Base-by-base conservation (phyloP, 2,888 invertebrate genomes). In the Rhagonycha lutea region DNA sequence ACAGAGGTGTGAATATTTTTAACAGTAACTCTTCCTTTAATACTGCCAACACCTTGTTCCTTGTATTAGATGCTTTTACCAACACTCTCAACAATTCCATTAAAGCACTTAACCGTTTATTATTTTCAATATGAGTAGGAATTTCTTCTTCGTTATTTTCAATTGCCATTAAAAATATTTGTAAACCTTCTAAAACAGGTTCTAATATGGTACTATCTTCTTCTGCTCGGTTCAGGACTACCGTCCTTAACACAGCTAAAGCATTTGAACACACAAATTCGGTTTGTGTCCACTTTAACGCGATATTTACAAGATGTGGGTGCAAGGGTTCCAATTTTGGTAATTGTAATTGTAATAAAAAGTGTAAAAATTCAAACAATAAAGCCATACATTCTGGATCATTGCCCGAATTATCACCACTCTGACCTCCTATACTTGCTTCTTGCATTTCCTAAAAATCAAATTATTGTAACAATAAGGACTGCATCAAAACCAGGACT, bases 281-380 rank as follows among this genome's bases (percentile, higher is more conserved):
- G 4, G 87, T 86, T 67, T 89, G 86, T 9, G 90, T 85, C 89
- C 90, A 90, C n/a, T 86, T 86, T 77, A 90, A 83, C 1, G 90
- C 88, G 9, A 88, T 79, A 71, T 85, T 85, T 3, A 89, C 86
- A 28, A 90, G 86, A 23, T 82, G 80, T 11, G 88, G 83, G 82
- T 90, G 89, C 1, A 89, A 83, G 8, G 80, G 78, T n/a, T 84
- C 78, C 11, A 90, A 80, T 67, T 87, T 83, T 0, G 86, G 81
- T 2, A 89, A 77, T 82, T 88, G 86, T n/a, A 89, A 80, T 78
- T 87, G 86, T 14, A 90, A 85, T 14, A 91, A 79, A 0, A 88
- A 88, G 61, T 87, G 83, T 18, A 91, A 83, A 82, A 91, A 91
- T 81, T 90, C 89, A 80, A 91, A 88, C 12, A 91, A 80, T 1